Base-by-base conservation (phyloP, 2,888 invertebrate species). In the Gari tellinella region DNA sequence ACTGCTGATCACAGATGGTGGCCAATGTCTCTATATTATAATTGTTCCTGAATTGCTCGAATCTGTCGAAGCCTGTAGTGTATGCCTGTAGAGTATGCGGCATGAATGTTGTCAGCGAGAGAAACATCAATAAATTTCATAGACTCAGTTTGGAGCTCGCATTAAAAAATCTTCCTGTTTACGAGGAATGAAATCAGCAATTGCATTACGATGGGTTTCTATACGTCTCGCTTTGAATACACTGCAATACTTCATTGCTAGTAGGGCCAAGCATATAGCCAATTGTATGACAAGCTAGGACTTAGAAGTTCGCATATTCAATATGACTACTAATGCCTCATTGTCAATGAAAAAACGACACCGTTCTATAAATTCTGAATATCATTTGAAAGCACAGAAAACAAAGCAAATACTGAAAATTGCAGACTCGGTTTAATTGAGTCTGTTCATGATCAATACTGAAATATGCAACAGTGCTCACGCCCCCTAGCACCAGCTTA, bases 21-120 rank as follows among this genome's bases (percentile, higher is more conserved):
- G 52, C 52, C 52, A 52, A 17, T 2, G 14, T 12, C 25, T 10
- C 10, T 21, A 52, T 15, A 4, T 23, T 26, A 15, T 52, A 52
- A 15, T 10, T 45, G 45, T 21, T 10, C 8, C 45, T 45, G 45
- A 52, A 52, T 26, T 52, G 15, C n/a, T 37, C 31, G 52, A 52
- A 31, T 1, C 31, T 52, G 10, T 26, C n/a, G 26, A 52, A 19
- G 10, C 38, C 55, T 21, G 19, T 38, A 10, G 12, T 55, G 38
- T 53, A n/a, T n/a, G n/a, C n/a, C 55, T 21, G 19, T 38, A 10
- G 12, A 40, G 38, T 53, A 55, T 21, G 55, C 7, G 10, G 19
- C 17, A 17, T 17, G 4, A 14, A 19, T 55, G 40, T 40, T 19
- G 7, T 38, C 38, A 8, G 53, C 31, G 7, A 53, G 19, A 12